phyloP scores from a whole-genome alignment of 2,797 vertebrate genomes.

The Synaphobranchus kaupii region DNA sequence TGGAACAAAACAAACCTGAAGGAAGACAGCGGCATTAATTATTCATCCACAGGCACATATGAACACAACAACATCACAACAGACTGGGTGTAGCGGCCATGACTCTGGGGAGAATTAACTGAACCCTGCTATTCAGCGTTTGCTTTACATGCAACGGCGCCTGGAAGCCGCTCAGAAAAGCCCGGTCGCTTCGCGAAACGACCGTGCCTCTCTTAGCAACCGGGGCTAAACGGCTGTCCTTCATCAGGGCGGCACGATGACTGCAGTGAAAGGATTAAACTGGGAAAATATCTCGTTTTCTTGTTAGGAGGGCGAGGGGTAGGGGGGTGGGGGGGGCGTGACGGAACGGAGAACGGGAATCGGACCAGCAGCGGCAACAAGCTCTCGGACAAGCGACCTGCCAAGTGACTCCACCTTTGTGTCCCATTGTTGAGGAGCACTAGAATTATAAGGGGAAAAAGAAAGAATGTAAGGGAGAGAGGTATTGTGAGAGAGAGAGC shows the following conservation, averaged over 20 bases:
- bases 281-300: neutral
- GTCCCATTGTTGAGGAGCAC: neutral
- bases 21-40: conserved; percentile 56
- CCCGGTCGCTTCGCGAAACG: conserved; percentile 22
- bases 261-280: neutral
- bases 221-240: conserved; percentile 27
- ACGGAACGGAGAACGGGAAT: conserved; percentile 23
- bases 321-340: neutral
- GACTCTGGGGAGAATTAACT: conserved; percentile 43
- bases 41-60: conserved; percentile 53
- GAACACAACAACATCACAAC: conserved; percentile 30
- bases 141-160: conserved; percentile 62
- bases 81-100: conserved; percentile 38
- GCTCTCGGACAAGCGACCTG: neutral
- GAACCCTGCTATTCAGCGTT: conserved; percentile 51
- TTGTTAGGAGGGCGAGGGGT: neutral
- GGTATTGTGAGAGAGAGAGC: neutral
- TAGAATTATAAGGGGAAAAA: neutral
- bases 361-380: conserved; percentile 29
- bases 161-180: conserved; percentile 44
- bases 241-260: conserved; percentile 39
- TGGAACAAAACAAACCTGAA: conserved; percentile 60
- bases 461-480: conserved; percentile 38
- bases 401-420: neutral
- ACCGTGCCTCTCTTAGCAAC: neutral